Evolutionary conservation across 1,140 invertebrate genomes (phyloP), one percentile per base, ranked within the genome.

Genomic region (Condylostylus longicornis): DNA sequence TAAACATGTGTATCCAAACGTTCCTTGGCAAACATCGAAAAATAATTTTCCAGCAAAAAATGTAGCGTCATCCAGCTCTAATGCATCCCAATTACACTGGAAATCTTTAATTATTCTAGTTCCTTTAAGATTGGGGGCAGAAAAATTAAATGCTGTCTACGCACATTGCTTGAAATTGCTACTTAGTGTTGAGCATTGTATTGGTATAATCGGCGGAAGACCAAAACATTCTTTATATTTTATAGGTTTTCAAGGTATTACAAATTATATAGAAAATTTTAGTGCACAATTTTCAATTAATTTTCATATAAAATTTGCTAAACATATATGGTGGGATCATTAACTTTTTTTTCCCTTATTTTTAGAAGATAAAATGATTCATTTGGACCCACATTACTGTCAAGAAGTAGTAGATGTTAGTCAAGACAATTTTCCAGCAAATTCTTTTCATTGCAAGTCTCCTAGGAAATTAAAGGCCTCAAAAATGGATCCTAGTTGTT

Each of bases 161-260:
- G 72, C 75, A 14, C 74, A 80, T 5, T 88, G 82, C 56, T 62
- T 94, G 4, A 82, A 83, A 37, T 71, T 75, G 22, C 54, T 91
- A 5, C 68, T 94, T 6, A 79, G 76, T 35, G 65, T 85, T 41
- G 76, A 86, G 40, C 70, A 74, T 46, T 90, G 84, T 49, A 76
- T 93, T 45, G 89, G 89, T 17, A 79, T 94, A 27, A 90, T 93
- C 50, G 89, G 89, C 3, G 88, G 89, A 6, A 70, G 82, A 48
- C 87, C 87, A 3, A 83, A 85, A 53, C 87, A 91, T 67, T 89
- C 87, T 8, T 62, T 91, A 5, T 93, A 90, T 62, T 91, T 94
- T 66, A 70, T 91, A 35, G 88, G 88, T 15, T 90, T 79, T 54
- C 85, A 90, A 71, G 72, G 72, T 73, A 51, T 23, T 35, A 19